Conservation (phyloP, 2,113 vertebrate genomes). For the Telmatochromis bifrenatus region DNA sequence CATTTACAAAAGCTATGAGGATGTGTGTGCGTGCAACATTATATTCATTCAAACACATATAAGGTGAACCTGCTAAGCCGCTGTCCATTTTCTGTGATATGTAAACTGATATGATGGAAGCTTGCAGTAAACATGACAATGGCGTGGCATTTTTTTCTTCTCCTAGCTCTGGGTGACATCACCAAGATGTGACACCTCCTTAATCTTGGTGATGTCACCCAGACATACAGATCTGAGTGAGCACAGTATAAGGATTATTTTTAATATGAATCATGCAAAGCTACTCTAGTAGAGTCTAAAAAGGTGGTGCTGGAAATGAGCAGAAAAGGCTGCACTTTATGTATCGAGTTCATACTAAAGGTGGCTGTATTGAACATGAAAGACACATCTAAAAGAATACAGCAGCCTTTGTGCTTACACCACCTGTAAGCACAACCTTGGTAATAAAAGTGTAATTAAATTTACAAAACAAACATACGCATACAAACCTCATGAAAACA, state of each 20-base stretch:
- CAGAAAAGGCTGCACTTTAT: not conserved
- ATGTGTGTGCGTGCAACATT: not conserved
- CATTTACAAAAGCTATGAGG: not conserved
- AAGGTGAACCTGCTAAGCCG: not conserved
- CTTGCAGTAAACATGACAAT: not conserved
- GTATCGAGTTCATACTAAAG: not conserved
- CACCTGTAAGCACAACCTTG: not conserved
- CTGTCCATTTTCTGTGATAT: not conserved
- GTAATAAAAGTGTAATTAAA: not conserved
- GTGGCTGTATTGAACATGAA: not conserved
- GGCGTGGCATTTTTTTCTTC: not conserved
- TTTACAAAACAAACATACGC: not conserved
- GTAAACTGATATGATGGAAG: not conserved
- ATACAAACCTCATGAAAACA: not conserved
- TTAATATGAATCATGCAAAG: not conserved
- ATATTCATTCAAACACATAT: not conserved
- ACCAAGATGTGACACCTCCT: not conserved
- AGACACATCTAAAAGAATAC: not conserved
- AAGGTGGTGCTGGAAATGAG: not conserved
- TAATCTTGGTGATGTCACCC: not conserved
- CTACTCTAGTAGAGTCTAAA: not conserved
- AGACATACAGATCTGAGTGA: not conserved
- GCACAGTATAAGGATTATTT: not conserved
- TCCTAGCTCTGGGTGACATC: not conserved
- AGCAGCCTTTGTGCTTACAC: not conserved